Evolutionary conservation across 2,113 vertebrate genomes (phyloP).

Genomic region (Spheniscus mendiculus): DNA sequence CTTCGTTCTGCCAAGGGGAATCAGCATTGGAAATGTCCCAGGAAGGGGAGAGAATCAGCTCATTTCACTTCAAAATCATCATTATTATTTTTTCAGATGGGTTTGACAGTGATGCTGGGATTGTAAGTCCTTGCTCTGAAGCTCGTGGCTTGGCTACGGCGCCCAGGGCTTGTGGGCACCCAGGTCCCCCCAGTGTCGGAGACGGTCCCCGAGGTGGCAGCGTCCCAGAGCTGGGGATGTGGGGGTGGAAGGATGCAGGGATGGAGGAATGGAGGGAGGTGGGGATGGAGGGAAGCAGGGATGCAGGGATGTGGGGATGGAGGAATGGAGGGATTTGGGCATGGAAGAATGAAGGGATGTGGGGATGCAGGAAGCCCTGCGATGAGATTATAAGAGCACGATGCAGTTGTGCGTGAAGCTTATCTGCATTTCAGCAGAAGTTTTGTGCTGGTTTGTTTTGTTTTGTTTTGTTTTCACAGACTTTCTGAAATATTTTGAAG

Average conservation of each 20-base stretch:
- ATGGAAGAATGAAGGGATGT: not conserved
- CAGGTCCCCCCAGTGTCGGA: no score
- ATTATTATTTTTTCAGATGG: not conserved
- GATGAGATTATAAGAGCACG: rapidly evolving
- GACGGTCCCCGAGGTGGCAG: not conserved
- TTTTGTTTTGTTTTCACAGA: not conserved
- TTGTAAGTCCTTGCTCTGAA: not conserved
- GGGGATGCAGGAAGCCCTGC: not conserved
- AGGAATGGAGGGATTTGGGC: not conserved
- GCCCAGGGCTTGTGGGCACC: not conserved
- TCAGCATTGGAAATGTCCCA: not conserved
- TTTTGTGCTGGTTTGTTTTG: not conserved
- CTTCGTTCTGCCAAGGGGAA: not conserved
- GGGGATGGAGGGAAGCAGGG: not conserved
- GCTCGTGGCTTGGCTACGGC: rapidly evolving
- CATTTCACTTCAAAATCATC: not conserved
- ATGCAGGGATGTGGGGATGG: no score
- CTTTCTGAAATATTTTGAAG: not conserved
- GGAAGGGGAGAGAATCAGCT: not conserved
- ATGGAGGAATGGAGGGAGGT: not conserved
- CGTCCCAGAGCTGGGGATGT: not conserved
- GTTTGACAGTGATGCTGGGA: not conserved
- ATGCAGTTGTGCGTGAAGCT: not conserved
- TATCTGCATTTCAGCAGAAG: not conserved
- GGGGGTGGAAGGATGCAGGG: not conserved